Percentiles rank a stretch among this genome's conserved stretches.
phyloP scores from a whole-genome alignment of 2,888 invertebrate species.

The Andrena dorsata region DNA sequence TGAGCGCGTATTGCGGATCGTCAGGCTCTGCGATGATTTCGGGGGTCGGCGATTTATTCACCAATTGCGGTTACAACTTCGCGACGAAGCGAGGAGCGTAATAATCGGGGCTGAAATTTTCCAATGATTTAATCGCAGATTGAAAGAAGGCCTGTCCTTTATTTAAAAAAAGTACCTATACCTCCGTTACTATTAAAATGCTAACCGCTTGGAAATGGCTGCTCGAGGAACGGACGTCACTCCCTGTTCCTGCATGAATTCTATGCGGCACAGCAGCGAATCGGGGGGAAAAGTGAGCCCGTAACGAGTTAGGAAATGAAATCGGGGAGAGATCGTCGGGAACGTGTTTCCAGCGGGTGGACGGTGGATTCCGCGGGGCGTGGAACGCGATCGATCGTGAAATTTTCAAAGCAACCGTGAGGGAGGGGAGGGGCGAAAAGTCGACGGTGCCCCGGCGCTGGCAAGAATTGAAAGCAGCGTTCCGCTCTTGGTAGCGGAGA shows the following conservation, averaged over 20 bases:
- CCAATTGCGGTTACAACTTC: slow-evolving; percentile 20
- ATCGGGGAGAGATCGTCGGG: slow-evolving; percentile 24
- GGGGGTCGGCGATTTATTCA: slow-evolving; percentile 22
- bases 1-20: slow-evolving; percentile 11
- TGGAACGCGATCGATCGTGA: background rate
- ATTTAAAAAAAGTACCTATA: background rate
- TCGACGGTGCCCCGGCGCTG: background rate
- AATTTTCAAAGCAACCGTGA: slow-evolving; percentile 4
- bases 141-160: background rate
- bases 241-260: slow-evolving; percentile 6
- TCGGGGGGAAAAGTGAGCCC: background rate
- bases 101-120: too few relatives aligned
- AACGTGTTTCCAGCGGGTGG: background rate
- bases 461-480: slow-evolving; percentile 10
- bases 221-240: too few relatives aligned
- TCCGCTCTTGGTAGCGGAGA: slow-evolving; percentile 12
- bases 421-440: background rate
- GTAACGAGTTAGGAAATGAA: slow-evolving; percentile 31
- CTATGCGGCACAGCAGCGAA: background rate
- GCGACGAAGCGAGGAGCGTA: too few relatives aligned
- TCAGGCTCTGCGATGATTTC: slow-evolving; percentile 38
- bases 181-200: background rate
- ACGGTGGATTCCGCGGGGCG: slow-evolving; percentile 4
- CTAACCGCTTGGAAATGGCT: background rate
- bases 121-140: too few relatives aligned